A percentile compares a stretch with the other conserved stretches of the same genome.
phyloP scores from a whole-genome alignment of 2,888 invertebrate species.

The Scaptomyza tumidula region DNA sequence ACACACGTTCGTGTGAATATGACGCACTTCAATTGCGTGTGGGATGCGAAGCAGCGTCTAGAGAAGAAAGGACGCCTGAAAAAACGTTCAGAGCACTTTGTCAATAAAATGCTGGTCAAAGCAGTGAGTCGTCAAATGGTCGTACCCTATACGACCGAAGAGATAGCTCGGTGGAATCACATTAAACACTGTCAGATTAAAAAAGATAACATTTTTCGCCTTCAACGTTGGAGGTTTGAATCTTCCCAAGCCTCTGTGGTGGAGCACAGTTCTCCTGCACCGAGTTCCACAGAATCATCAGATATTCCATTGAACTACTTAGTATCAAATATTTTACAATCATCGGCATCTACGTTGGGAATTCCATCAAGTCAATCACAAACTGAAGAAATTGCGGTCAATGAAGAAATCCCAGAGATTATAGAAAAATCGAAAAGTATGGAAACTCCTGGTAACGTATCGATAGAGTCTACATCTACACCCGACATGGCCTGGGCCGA shows the following conservation, averaged over 20 bases:
- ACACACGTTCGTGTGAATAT: constrained; percentile 56
- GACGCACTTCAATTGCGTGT: constrained; percentile 45
- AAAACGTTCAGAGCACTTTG: constrained; percentile 36
- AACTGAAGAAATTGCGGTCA: constrained; percentile 7
- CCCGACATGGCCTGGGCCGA: constrained; percentile 25
- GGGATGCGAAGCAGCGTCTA: constrained; percentile 57
- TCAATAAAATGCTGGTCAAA: constrained; percentile 57
- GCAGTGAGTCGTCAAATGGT: constrained; percentile 52
- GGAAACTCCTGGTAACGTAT: too few species aligned
- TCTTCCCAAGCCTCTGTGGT: background rate
- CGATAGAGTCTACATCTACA: background rate
- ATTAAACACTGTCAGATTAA: constrained; percentile 42
- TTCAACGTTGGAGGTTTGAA: constrained; percentile 40
- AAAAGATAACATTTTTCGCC: constrained; percentile 47
- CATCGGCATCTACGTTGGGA: background rate
- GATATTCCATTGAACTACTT: background rate
- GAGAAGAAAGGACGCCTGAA: constrained; percentile 41
- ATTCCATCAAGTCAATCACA: background rate
- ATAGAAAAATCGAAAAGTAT: background rate
- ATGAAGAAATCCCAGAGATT: background rate
- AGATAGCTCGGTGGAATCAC: constrained; percentile 11
- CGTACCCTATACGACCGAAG: constrained; percentile 37
- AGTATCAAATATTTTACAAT: background rate
- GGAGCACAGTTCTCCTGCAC: constrained; percentile 12
- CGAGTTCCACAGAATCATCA: background rate